Base-by-base conservation (phyloP, 2,888 invertebrate genomes). In the Autographa pulchrina region DNA sequence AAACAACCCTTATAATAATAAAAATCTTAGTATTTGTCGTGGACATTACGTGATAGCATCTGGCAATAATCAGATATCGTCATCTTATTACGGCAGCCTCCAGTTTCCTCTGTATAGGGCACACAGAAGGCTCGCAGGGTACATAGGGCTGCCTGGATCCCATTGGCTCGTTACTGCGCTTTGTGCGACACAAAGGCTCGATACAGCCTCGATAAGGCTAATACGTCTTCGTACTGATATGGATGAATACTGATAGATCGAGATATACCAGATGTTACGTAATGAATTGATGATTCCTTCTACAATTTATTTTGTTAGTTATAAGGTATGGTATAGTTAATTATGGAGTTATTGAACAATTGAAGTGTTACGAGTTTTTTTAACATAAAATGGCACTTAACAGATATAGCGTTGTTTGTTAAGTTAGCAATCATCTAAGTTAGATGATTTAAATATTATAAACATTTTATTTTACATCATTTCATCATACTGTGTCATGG, bases 131-230 rank as follows among this genome's bases (percentile, higher is more conserved):
- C 35, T 1, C 35, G 9, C 35, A 5, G 32, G 32, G 32, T 32
- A 35, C 35, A 9, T 2, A 35, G 7, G 35, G 35, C 31, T 13
- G 18, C 48, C 25, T 68, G 82, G 81, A 70, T 78, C 59, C 13
- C 54, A 77, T 83, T 74, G 31, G 62, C 59, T 78, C 71, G 74
- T 74, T 77, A 74, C 31, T 60, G 38, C n/a, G 65, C 81, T 80
- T 83, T 83, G 80, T 83, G 62, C 20, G 65, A 14, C 52, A 48
- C 32, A 77, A 38, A 48, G 68, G 11, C 62, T 63, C 59, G 14
- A 62, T 18, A 25, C 35, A n/a, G 65, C 58, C 70, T 77, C 83
- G 72, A 80, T 76, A 60, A 16, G 11, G 35, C 61, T 72, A 62
- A 76, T 68, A 63, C 63, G 60, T 38, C 65, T 77, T 62, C 67